These are phyloP conservation scores for Xestia xanthographa DNA, from an alignment of 2,888 invertebrate genomes.

Conservation along the genomic window DNA sequence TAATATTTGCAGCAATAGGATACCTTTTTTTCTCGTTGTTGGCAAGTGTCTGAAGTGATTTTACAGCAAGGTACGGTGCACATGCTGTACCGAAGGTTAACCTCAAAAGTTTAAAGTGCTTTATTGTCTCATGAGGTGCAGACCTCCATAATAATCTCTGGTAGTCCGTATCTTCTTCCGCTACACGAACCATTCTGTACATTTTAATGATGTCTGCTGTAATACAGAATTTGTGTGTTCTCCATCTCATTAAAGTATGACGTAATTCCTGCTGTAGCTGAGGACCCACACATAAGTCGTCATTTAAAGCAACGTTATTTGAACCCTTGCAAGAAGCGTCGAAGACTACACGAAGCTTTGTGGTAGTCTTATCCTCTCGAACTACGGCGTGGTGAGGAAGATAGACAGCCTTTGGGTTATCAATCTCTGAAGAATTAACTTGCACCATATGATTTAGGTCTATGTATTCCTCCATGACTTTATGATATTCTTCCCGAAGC, in stretches of 20 bases:
- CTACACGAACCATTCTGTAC: constrained; percentile 61
- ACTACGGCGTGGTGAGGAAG: neutral
- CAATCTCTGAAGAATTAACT: neutral
- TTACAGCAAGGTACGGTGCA: constrained; percentile 17
- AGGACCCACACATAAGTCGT: constrained; percentile 60
- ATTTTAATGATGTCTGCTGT: constrained; percentile 66
- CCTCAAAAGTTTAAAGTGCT: constrained; percentile 13
- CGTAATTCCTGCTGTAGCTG: constrained; percentile 59
- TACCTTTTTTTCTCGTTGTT: neutral
- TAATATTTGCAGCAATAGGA: neutral
- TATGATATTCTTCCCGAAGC: neutral
- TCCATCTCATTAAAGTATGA: constrained; percentile 64
- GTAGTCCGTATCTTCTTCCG: constrained; percentile 5
- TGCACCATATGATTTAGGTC: neutral
- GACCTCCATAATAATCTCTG: constrained; percentile 31
- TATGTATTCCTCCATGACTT: neutral
- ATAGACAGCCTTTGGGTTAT: neutral
- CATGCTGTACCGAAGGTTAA: constrained; percentile 38
- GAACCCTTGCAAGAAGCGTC: constrained; percentile 31
- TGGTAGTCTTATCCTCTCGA: constrained; percentile 1
- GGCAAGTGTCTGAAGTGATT: constrained; percentile 4
- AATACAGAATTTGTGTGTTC: constrained; percentile 59
- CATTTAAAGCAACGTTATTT: constrained; percentile 58
- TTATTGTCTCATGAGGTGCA: neutral
- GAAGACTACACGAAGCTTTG: neutral